phyloP scores from a whole-genome alignment of 2,888 invertebrate species.

The Hecatera dysodea region DNA sequence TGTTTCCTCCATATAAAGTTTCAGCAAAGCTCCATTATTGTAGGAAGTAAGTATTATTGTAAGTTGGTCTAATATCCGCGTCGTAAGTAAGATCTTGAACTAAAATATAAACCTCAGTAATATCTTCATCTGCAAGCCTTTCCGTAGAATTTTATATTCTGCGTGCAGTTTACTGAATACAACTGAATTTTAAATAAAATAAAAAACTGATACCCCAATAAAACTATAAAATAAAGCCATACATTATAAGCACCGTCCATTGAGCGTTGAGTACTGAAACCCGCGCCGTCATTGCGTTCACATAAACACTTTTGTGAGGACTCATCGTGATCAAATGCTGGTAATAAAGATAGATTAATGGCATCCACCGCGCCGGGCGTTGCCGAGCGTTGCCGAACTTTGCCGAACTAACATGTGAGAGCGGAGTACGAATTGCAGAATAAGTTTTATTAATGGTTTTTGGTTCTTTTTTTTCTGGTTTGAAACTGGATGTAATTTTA shows the following conservation, averaged over 20 bases:
- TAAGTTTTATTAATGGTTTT: conserved; percentile 59
- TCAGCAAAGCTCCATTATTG: too few species aligned
- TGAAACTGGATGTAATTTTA: conserved; percentile 15
- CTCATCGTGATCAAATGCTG: conserved; percentile 83
- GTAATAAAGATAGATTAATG: conserved; percentile 89
- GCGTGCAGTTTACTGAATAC: background rate
- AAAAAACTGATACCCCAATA: conserved; percentile 11
- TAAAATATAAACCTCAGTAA: background rate
- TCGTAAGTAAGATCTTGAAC: background rate
- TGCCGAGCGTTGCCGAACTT: conserved; percentile 58
- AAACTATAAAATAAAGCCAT: conserved; percentile 55
- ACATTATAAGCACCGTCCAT: conserved; percentile 56
- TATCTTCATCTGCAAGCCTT: too few species aligned
- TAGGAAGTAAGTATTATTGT: too few species aligned
- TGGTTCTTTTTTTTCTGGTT: conserved; percentile 23
- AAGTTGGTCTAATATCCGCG: too few species aligned
- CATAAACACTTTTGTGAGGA: conserved; percentile 84
- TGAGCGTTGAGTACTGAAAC: conserved; percentile 64
- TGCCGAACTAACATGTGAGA: conserved; percentile 60
- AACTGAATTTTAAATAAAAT: background rate
- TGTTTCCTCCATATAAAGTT: too few species aligned
- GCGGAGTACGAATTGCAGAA: conserved; percentile 57
- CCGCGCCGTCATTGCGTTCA: conserved; percentile 78
- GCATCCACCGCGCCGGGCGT: conserved; percentile 65
- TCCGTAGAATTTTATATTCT: background rate